Evolutionary conservation across 2,888 invertebrate species (phyloP), one percentile per base, ranked within the genome.

Genomic region (Drosophila atroscutellata): DNA sequence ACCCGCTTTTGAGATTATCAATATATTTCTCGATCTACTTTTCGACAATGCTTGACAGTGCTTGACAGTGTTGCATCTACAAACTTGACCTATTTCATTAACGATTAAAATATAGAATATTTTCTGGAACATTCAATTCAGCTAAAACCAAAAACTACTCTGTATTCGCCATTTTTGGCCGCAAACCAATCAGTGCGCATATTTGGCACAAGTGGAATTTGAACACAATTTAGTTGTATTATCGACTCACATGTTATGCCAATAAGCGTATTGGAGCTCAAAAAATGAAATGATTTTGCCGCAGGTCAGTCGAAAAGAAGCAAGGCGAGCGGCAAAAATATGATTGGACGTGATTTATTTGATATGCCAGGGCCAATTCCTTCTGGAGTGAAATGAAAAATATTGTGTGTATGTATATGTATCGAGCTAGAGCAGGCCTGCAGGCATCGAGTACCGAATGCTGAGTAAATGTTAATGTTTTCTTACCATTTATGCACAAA

Each of bases 291-390:
- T 81, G 70, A 86, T 78, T 82, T 80, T 42, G 54, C 86, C 82
- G 67, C 82, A 55, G 68, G 80, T 39, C 57, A 55, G 32, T 49
- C 28, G 26, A 34, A 15, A 55, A 6, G 37, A 20, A 34, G 36
- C 36, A 15, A 47, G 58, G 39, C 55, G 59, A 52, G 15, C 24
- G 26, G 66, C 66, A 81, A 76, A 79, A 83, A 83, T 74, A 83
- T 83, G 74, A 86, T 82, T 69, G 86, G 75, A 86, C 82, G 80
- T 83, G 80, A 82, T 84, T 82, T 84, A 72, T 80, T 76, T 78
- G 62, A 62, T 77, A 69, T 69, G 55, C 54, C 56, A 36, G 34
- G 5, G 63, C 52, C 74, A 54, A n/a, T 59, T 62, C 49, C 34
- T 55, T 81, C 69, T 82, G 69, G 79, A 82, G 71, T 61, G 74